Conservation (phyloP, 2,888 invertebrate genomes). For the Drosophila stalkeri region DNA sequence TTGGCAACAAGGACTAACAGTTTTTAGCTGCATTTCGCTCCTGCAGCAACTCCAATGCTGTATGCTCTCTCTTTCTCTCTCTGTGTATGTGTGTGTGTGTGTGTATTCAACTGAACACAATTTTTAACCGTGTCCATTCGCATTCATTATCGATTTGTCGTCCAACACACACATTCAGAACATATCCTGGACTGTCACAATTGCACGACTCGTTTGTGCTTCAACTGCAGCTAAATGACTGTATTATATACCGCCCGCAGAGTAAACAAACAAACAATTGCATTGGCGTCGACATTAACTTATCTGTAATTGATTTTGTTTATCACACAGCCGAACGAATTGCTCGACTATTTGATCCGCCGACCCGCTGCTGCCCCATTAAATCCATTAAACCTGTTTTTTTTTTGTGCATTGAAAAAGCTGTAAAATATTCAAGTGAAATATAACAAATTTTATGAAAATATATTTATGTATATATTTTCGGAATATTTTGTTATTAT, state of each 20-base stretch:
- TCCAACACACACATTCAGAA: conserved; percentile 17
- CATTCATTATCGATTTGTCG: conserved; percentile 73
- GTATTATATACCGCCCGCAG: conserved; percentile 61
- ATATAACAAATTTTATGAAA: conserved; percentile 23
- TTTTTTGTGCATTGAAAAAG: conserved; percentile 39
- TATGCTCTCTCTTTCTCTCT: not conserved
- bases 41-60: conserved; percentile 4
- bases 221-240: conserved; percentile 78
- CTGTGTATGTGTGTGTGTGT: conserved; percentile 24
- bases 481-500: conserved; percentile 35
- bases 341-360: not conserved
- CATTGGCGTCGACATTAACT: conserved; percentile 61
- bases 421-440: conserved; percentile 16
- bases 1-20: conserved; percentile 18
- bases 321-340: conserved; percentile 30
- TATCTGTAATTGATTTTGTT: conserved; percentile 80
- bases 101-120: conserved; percentile 30
- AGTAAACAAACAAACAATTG: conserved; percentile 64
- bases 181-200: conserved; percentile 39
- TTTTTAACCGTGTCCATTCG: conserved; percentile 45
- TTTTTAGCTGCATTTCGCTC: conserved; percentile 53
- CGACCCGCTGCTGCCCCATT: conserved; percentile 1
- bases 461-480: conserved; percentile 19
- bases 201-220: conserved; percentile 63
- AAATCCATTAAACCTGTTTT: conserved; percentile 40